Conservation (phyloP, 2,113 vertebrate genomes). For the Puntigrus tetrazona region DNA sequence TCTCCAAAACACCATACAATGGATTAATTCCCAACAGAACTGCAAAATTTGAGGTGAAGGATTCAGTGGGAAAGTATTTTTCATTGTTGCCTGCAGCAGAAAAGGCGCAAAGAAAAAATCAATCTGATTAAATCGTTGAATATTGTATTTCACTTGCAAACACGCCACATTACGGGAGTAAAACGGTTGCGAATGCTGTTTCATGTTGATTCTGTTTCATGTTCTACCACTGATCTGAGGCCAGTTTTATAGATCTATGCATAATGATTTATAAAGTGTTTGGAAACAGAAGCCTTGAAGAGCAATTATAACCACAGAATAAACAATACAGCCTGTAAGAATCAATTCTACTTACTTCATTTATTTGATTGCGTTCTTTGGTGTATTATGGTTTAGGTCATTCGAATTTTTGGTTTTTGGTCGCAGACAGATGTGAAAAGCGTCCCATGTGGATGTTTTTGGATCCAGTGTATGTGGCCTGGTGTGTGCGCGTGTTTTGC, state of each 20-base stretch:
- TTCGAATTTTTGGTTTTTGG: neutral
- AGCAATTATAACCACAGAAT: neutral
- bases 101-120: neutral
- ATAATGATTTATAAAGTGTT: conserved; percentile 13
- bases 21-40: neutral
- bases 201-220: conserved; percentile 12
- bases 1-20: neutral
- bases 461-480: neutral
- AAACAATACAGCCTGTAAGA: neutral
- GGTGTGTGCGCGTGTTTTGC: conserved; percentile 27
- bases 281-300: conserved; percentile 1
- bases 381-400: neutral
- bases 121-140: neutral
- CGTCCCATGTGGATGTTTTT: neutral
- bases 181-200: neutral
- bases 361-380: neutral
- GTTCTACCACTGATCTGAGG: neutral
- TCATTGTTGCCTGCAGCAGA: neutral
- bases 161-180: neutral
- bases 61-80: neutral
- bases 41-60: neutral
- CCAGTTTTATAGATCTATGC: neutral
- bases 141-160: neutral
- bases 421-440: neutral
- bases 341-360: neutral